These are phyloP conservation scores for Parapsyche elsis DNA, from an alignment of 1,140 invertebrate species.

Conservation along the genomic window DNA sequence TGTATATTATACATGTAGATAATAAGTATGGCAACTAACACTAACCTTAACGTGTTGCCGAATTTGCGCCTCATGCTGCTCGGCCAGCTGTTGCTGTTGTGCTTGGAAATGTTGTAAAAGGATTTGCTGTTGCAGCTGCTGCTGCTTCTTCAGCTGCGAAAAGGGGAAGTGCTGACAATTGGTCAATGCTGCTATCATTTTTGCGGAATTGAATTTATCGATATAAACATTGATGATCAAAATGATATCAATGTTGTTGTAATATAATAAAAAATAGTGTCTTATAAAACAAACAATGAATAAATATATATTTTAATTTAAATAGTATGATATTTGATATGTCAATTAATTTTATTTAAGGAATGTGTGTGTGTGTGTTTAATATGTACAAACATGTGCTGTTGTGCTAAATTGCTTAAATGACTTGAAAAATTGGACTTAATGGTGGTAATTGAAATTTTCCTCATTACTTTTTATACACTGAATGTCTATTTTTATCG, in stretches of 20 bases:
- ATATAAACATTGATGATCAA: not conserved
- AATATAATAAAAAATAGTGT: no score
- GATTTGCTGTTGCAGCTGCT: conserved; percentile 90
- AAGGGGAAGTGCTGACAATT: conserved; percentile 55
- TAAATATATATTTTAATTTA: not conserved
- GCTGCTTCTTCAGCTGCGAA: conserved; percentile 88
- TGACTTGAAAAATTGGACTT: conserved; percentile 32
- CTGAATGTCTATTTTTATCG: conserved; percentile 34
- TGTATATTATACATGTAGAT: conserved; percentile 30
- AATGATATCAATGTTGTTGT: no score
- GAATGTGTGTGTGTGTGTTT: not conserved
- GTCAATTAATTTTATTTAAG: not conserved
- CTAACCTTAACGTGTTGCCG: conserved; percentile 87
- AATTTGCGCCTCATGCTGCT: conserved; percentile 89
- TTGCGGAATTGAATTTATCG: conserved; percentile 35
- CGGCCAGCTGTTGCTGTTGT: conserved; percentile 86
- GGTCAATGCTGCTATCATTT: conserved; percentile 53
- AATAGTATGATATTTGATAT: not conserved
- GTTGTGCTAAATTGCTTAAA: conserved; percentile 24
- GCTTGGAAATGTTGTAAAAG: conserved; percentile 89
- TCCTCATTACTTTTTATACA: conserved; percentile 34
- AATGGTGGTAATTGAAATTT: conserved; percentile 47
- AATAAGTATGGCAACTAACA: conserved; percentile 36
- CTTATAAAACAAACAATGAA: no score
- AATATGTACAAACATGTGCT: not conserved